Evolutionary conservation across 2,113 vertebrate genomes (phyloP).

Genomic region (Chionomys nivalis): DNA sequence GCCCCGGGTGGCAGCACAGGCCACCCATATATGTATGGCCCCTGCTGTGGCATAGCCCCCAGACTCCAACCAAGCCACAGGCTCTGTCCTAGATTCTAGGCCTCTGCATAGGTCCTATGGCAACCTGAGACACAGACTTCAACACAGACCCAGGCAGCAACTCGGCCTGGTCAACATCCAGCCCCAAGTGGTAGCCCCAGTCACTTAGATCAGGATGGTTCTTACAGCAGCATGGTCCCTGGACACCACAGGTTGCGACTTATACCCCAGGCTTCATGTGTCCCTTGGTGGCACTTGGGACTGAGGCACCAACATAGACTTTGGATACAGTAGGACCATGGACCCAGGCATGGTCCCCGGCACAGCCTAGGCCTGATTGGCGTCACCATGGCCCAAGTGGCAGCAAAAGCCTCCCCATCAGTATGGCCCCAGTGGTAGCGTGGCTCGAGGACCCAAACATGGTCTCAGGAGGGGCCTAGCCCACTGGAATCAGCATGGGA

Average conservation of each 20-base stretch:
- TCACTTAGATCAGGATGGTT: background rate
- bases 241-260: background rate
- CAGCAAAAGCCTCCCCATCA: background rate
- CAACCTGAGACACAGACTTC: too few species aligned
- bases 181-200: background rate
- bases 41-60: too few species aligned
- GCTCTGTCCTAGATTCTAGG: too few species aligned
- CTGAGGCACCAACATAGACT: background rate
- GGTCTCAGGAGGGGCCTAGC: background rate
- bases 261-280: background rate
- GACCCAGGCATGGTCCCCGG: background rate
- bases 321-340: rapidly evolving
- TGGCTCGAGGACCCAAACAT: background rate
- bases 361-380: background rate
- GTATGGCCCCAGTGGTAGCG: background rate
- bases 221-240: background rate
- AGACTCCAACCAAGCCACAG: too few species aligned
- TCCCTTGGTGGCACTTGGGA: background rate
- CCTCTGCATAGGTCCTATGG: too few species aligned
- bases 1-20: too few species aligned
- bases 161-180: background rate
- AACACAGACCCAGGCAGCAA: too few species aligned
- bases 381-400: background rate
- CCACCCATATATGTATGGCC: too few species aligned
- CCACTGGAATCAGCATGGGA: background rate